These are phyloP conservation scores for Goniozus legneri DNA, from an alignment of 1,140 invertebrate genomes.

Conservation along the genomic window DNA sequence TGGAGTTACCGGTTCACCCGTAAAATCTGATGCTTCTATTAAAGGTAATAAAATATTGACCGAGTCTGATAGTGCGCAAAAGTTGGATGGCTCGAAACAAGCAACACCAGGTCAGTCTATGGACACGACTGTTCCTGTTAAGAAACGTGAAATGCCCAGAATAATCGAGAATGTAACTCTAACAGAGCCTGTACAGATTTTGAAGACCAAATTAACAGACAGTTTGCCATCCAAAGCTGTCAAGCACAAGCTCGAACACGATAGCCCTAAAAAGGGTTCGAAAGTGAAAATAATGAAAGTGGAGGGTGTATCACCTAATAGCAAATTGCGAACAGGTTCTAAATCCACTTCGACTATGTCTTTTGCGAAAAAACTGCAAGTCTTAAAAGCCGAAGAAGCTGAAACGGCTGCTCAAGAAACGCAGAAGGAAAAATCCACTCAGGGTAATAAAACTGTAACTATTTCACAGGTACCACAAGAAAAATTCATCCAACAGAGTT, in stretches of 20 bases:
- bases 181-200: slow-evolving; percentile 43
- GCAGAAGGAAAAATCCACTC: slow-evolving; percentile 16
- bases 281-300: slow-evolving; percentile 42
- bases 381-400: slow-evolving; percentile 33
- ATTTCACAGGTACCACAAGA: no score
- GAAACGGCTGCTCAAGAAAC: slow-evolving; percentile 15
- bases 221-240: slow-evolving; percentile 30
- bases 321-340: slow-evolving; percentile 20
- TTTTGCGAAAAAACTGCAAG: slow-evolving; percentile 34
- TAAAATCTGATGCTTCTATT: background rate
- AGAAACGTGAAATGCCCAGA: slow-evolving; percentile 49
- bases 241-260: slow-evolving; percentile 43
- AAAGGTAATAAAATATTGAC: background rate
- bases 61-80: slow-evolving; percentile 1
- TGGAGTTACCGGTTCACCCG: background rate
- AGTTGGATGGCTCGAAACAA: slow-evolving; percentile 22
- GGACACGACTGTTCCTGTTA: slow-evolving; percentile 38
- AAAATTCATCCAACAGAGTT: slow-evolving; percentile 41
- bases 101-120: slow-evolving; percentile 29
- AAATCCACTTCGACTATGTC: slow-evolving; percentile 18
- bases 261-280: slow-evolving; percentile 13
- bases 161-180: slow-evolving; percentile 48
- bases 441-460: slow-evolving; percentile 12
- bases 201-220: slow-evolving; percentile 45
- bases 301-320: slow-evolving; percentile 28